phyloP scores from a whole-genome alignment of 2,113 vertebrate species.

The Eudorcas thomsonii region DNA sequence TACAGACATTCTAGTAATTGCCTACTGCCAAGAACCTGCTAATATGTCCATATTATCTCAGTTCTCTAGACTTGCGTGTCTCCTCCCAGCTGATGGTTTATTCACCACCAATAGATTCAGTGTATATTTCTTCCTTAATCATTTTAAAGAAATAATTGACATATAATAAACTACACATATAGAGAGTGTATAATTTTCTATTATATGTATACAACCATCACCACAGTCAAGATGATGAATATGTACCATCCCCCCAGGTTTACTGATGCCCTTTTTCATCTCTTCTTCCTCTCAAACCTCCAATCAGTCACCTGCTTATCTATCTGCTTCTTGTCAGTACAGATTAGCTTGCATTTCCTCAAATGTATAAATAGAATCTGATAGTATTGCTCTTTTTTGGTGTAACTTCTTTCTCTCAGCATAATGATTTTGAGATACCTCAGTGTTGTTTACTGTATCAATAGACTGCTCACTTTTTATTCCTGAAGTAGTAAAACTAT shows the following conservation, averaged over 20 bases:
- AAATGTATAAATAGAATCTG: not conserved
- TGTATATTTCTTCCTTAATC: not conserved
- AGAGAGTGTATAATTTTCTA: not conserved
- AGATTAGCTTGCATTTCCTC: not conserved
- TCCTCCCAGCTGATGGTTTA: not conserved
- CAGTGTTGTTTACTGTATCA: not conserved
- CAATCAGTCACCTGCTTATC: not conserved
- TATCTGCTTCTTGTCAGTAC: not conserved
- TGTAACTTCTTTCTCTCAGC: not conserved
- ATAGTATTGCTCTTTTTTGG: not conserved
- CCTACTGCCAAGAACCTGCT: not conserved
- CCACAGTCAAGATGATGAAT: not conserved
- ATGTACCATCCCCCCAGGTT: not conserved
- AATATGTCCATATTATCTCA: not conserved
- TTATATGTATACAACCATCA: not conserved
- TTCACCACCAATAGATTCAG: not conserved
- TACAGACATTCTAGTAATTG: not conserved
- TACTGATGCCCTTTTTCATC: not conserved
- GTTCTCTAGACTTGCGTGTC: not conserved
- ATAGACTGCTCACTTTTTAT: not conserved
- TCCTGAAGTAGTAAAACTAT: not conserved
- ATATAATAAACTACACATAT: not conserved
- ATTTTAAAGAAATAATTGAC: not conserved
- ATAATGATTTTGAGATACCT: not conserved
- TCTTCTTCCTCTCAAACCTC: not conserved